Evolutionary conservation across 2,113 vertebrate species (phyloP), one percentile per base, ranked within the genome.

Genomic region (Mola mola): DNA sequence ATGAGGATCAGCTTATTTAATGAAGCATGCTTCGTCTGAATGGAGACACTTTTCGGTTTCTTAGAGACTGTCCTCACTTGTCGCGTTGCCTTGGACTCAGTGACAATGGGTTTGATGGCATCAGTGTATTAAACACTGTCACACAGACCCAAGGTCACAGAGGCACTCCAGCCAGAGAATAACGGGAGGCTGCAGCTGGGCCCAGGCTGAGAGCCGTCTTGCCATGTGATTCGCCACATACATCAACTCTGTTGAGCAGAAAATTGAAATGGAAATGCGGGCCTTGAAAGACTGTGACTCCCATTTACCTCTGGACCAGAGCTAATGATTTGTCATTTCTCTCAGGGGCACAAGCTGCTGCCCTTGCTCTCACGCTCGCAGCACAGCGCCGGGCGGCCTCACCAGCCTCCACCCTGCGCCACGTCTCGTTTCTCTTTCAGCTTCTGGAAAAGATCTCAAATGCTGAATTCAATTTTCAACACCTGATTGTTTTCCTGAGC

Each of bases 221-320:
- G 75, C 83, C 44, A 33, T 78, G 79, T 61, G 77, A 90, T 84
- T 89, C 67, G 87, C 79, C 89, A 90, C 91, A 92, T 92, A 92
- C 88, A 92, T 93, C 91, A 92, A 92, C 76, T 89, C 88, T 79
- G 86, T 79, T 91, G 89, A 91, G 88, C 89, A 92, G 90, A 91
- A 93, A 90, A 92, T 92, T 90, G 87, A 90, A 92, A 92, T 93
- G 91, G 91, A 92, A 92, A 92, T 92, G 86, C 71, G 75, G 88
- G 84, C 90, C 91, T 92, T 92, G 91, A 90, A 88, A 81, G 83
- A 90, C 77, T 74, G 80, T 29, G 63, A 75, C 87, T 90, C 67
- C 88, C 86, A 89, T 88, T 90, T 89, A 90, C 86, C 84, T 72
- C 82, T 67, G 85, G 87, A 89, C 83, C 79, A 83, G 71, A 84